Evolutionary conservation across 2,113 vertebrate species (phyloP), one percentile per base, ranked within the genome.

Genomic region (Corydoras sp.): DNA sequence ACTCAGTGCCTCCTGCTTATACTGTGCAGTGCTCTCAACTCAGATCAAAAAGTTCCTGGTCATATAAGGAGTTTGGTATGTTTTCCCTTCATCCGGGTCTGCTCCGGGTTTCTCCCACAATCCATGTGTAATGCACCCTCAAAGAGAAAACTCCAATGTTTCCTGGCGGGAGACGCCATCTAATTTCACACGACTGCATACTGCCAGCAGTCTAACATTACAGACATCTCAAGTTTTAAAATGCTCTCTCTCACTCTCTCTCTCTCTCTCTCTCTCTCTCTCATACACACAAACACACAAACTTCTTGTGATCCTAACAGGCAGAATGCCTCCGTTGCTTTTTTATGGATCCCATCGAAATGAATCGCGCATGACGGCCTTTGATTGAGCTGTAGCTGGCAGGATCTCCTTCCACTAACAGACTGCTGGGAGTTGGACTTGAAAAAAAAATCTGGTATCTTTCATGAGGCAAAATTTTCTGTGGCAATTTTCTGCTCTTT

Each of bases 141-240:
- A 72, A 75, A 79, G 74, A 79, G 73, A 69, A 84, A 86, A 82
- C 80, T 79, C 72, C 84, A 88, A 86, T 84, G 81, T 74, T 81
- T 83, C 77, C 79, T 85, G 86, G 83, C 85, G 85, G 73, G 76
- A 80, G 62, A 43, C 63, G 3, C 68, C 77, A 69, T 69, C 71
- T 80, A 79, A 85, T 81, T 86, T 85, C 78, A 81, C 82, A 83
- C 84, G 83, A 84, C 81, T 65, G 69, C 73, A 81, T 80, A 76
- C 84, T 84, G 81, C 79, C 79, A 84, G 82, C 70, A 31, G 81
- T 76, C 80, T 83, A 78, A 76, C 81, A 84, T 90, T 88, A 89
- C 83, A 86, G 83, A 84, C 83, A 79, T 80, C 82, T 86, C 85
- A 81, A 81, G 81, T 88, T 87, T 82, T 87, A 85, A 87, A 85